These are phyloP conservation scores for Morpho achilles DNA, from an alignment of 2,888 invertebrate genomes.

Conservation along the genomic window DNA sequence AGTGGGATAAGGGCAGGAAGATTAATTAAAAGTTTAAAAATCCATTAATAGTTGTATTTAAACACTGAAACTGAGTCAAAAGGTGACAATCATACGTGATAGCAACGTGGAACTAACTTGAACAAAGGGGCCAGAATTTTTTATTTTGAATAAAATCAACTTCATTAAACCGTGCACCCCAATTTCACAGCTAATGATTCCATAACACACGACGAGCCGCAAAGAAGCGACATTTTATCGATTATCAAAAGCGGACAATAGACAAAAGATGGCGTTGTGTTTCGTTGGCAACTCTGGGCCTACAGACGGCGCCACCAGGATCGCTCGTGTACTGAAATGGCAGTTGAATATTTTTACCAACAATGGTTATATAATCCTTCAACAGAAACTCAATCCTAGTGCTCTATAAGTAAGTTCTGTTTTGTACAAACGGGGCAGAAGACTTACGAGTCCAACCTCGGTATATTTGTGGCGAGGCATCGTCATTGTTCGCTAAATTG, in stretches of 20 bases:
- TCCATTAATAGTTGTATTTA: too few species aligned
- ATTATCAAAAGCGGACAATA: conserved; percentile 71
- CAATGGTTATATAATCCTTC: conserved; percentile 37
- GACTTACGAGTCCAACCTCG: conserved; percentile 65
- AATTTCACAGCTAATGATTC: conserved; percentile 24
- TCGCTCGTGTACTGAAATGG: conserved; percentile 75
- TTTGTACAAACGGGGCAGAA: conserved; percentile 35
- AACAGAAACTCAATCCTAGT: conserved; percentile 40
- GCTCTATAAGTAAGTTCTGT: conserved; percentile 32
- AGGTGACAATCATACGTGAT: too few species aligned
- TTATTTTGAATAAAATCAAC: conserved; percentile 1
- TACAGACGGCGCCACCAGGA: conserved; percentile 77
- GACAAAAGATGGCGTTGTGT: conserved; percentile 74
- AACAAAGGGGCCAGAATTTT: neutral
- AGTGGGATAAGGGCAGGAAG: too few species aligned
- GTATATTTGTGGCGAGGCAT: conserved; percentile 73
- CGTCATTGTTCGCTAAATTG: conserved; percentile 79
- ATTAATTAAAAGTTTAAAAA: too few species aligned
- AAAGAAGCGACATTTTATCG: conserved; percentile 51
- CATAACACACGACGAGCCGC: conserved; percentile 17
- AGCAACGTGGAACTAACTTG: neutral
- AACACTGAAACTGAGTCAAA: too few species aligned
- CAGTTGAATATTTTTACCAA: conserved; percentile 75
- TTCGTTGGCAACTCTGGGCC: conserved; percentile 66
- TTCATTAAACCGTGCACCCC: conserved; percentile 14